phyloP scores from a whole-genome alignment of 1,140 invertebrate species.

The Pinna nobilis region DNA sequence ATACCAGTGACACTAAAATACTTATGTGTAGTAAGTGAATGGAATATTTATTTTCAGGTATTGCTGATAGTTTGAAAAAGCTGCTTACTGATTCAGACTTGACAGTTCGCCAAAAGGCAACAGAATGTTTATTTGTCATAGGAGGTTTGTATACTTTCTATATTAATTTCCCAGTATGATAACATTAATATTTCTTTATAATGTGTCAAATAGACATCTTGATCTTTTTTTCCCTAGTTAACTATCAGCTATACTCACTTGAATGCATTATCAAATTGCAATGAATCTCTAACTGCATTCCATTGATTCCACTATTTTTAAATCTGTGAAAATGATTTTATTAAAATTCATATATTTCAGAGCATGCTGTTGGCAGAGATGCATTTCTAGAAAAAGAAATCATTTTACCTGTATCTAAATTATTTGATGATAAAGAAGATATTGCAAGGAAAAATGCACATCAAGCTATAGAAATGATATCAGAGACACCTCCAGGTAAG shows the following conservation, averaged over 20 bases:
- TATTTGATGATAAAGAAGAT: conserved; percentile 73
- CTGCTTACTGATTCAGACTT: conserved; percentile 68
- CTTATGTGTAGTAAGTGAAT: no score
- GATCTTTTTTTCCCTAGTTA: no score
- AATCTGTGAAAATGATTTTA: not conserved
- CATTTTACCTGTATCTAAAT: conserved; percentile 67
- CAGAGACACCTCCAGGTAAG: conserved; percentile 70
- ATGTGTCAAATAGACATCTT: no score
- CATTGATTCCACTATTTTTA: no score
- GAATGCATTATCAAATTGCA: no score
- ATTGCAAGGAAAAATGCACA: conserved; percentile 73
- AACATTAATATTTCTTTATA: no score
- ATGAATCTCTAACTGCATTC: no score
- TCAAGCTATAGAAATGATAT: conserved; percentile 72
- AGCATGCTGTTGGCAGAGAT: conserved; percentile 73
- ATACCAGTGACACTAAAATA: no score
- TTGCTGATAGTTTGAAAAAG: conserved; percentile 69
- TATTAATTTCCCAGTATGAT: no score
- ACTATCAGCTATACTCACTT: no score
- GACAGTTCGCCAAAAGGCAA: conserved; percentile 72
- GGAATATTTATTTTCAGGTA: conserved; percentile 59
- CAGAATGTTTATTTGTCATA: conserved; percentile 73
- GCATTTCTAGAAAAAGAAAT: conserved; percentile 70
- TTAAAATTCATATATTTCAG: conserved; percentile 47
- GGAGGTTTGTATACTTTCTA: conserved; percentile 58